These are phyloP conservation scores for Caenorhabditis sp. DNA, from an alignment of 2,888 invertebrate species.

Conservation along the genomic window DNA sequence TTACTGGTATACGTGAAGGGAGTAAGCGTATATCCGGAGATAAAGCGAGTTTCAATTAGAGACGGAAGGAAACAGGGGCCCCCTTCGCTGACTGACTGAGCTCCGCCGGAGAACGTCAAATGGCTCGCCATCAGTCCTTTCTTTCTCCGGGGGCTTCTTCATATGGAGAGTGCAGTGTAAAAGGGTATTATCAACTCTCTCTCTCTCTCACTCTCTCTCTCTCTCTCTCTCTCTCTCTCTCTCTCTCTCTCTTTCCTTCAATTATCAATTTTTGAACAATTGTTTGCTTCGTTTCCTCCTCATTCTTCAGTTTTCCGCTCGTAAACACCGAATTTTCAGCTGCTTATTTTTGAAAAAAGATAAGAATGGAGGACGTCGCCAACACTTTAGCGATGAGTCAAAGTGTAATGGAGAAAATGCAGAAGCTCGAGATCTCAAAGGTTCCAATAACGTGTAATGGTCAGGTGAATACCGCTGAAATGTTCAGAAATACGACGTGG, in stretches of 20 bases:
- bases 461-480: neutral
- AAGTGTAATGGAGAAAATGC: slow-evolving; percentile 41
- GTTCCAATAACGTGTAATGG: neutral
- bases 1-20: too few species aligned
- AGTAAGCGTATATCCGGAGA: neutral
- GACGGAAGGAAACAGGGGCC: slow-evolving; percentile 2
- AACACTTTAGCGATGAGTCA: slow-evolving; percentile 45
- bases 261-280: too few species aligned
- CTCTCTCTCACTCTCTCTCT: neutral
- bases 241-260: too few species aligned
- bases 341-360: too few species aligned
- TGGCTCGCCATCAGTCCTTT: too few species aligned
- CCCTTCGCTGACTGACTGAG: too few species aligned
- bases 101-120: too few species aligned
- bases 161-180: too few species aligned
- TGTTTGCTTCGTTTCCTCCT: neutral
- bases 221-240: too few species aligned
- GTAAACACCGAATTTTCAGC: slow-evolving; percentile 7
- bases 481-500: slow-evolving; percentile 35
- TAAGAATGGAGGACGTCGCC: slow-evolving; percentile 41
- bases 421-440: slow-evolving; percentile 37
- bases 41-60: slow-evolving; percentile 5
- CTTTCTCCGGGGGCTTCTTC: too few species aligned
- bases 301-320: neutral
- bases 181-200: too few species aligned